A percentile compares a stretch with the other conserved stretches of the same genome.
These are phyloP conservation scores for Falco rusticolus DNA, from an alignment of 2,797 vertebrate genomes.

Conservation along the genomic window DNA sequence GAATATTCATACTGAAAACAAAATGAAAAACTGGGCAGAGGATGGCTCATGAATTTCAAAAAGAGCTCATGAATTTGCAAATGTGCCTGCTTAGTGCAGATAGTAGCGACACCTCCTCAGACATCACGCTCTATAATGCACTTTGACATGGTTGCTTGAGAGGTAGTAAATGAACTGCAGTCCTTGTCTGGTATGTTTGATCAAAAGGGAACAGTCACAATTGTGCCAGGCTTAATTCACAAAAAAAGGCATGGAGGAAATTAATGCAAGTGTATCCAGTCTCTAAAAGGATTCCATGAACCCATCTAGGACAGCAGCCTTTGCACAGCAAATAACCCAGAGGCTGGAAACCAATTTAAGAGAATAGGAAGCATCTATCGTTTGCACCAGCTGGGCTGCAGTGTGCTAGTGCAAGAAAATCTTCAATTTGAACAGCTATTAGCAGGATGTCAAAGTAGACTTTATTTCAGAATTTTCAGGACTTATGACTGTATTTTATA, in stretches of 20 bases:
- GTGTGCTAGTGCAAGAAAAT: background rate
- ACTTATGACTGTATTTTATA: background rate
- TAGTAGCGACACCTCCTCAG: slow-evolving; percentile 62
- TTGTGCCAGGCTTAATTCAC: slow-evolving; percentile 62
- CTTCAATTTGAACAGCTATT: slow-evolving; percentile 19
- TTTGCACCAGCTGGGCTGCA: background rate
- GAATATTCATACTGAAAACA: slow-evolving; percentile 44
- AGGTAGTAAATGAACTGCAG: slow-evolving; percentile 64
- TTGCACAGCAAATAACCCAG: slow-evolving; percentile 11
- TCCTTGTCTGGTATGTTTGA: slow-evolving; percentile 47
- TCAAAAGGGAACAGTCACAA: slow-evolving; percentile 44
- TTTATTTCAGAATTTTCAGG: slow-evolving; percentile 42
- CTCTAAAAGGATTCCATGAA: slow-evolving; percentile 16
- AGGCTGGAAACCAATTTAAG: slow-evolving; percentile 40
- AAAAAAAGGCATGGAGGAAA: slow-evolving; percentile 51
- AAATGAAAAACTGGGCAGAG: slow-evolving; percentile 22
- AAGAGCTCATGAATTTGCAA: slow-evolving; percentile 74
- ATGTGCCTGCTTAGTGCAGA: slow-evolving; percentile 59
- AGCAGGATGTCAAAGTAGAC: background rate
- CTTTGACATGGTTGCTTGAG: slow-evolving; percentile 54
- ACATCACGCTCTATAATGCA: slow-evolving; percentile 61
- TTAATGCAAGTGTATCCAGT: background rate
- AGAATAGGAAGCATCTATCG: slow-evolving; percentile 3
- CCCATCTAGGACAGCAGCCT: background rate
- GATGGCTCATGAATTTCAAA: slow-evolving; percentile 69